Percentiles rank a stretch among this genome's conserved stretches.
Evolutionary conservation across 2,888 invertebrate genomes (phyloP).

Genomic region (Cryptosula pallasiana): DNA sequence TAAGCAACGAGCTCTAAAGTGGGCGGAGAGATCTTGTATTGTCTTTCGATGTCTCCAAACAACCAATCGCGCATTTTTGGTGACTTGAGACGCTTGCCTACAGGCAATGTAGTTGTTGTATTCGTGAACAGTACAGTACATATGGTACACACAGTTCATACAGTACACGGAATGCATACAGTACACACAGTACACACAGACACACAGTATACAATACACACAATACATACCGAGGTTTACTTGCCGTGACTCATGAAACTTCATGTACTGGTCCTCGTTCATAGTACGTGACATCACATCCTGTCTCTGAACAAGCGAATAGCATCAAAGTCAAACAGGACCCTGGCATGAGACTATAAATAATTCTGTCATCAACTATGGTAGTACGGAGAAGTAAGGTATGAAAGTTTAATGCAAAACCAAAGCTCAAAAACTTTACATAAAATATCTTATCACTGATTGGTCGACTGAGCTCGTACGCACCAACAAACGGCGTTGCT

Average conservation of each 20-base stretch:
- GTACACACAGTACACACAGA: too few relatives aligned
- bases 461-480: too few relatives aligned
- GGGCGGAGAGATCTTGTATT: constrained; percentile 16
- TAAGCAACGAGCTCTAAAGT: constrained; percentile 6
- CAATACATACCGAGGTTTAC: constrained; percentile 62
- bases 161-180: too few relatives aligned
- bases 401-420: too few relatives aligned
- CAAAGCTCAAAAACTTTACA: too few relatives aligned
- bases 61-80: background rate
- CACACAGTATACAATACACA: background rate
- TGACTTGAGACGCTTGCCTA: constrained; percentile 4
- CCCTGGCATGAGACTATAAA: background rate
- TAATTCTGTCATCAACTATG: too few relatives aligned
- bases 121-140: too few relatives aligned
- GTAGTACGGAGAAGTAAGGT: too few relatives aligned
- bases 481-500: constrained; percentile 1
- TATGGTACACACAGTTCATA: too few relatives aligned
- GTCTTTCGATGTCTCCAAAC: constrained; percentile 18
- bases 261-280: constrained; percentile 62
- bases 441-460: too few relatives aligned
- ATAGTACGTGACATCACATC: constrained; percentile 45
- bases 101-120: too few relatives aligned
- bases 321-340: constrained; percentile 14
- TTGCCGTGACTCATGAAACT: constrained; percentile 73
- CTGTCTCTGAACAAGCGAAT: constrained; percentile 41